Conservation (phyloP, 2,888 invertebrate species). For the Macaria notata region DNA sequence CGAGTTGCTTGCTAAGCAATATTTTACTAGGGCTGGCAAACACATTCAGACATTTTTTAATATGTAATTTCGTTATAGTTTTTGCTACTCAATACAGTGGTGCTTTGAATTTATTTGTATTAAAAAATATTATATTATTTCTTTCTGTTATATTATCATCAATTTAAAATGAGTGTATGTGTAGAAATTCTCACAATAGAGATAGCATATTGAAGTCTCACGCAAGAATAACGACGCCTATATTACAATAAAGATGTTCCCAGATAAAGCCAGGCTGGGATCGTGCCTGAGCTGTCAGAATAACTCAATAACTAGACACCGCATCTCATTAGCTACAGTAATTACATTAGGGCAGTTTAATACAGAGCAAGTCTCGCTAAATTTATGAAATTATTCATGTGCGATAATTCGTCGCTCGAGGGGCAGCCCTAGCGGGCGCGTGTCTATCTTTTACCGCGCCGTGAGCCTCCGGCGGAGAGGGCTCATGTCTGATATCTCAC, state of each 20-base stretch:
- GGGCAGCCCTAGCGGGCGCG: slow-evolving; percentile 65
- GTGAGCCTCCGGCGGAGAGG: slow-evolving; percentile 77
- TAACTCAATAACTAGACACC: slow-evolving; percentile 29
- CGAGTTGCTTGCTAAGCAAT: slow-evolving; percentile 46
- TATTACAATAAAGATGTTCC: slow-evolving; percentile 8
- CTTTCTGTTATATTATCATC: neutral
- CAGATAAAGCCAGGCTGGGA: slow-evolving; percentile 4
- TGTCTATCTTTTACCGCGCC: slow-evolving; percentile 78
- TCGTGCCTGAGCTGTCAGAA: slow-evolving; percentile 14
- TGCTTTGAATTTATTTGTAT: no score
- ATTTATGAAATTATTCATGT: slow-evolving; percentile 51
- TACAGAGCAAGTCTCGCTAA: slow-evolving; percentile 52
- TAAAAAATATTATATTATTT: no score
- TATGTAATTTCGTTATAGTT: no score
- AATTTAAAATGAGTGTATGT: neutral
- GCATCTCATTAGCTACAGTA: slow-evolving; percentile 51
- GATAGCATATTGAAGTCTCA: neutral
- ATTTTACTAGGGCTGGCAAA: slow-evolving; percentile 52
- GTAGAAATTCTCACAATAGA: neutral
- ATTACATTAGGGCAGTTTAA: slow-evolving; percentile 60
- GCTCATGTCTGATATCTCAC: slow-evolving; percentile 67
- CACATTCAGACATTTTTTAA: no score
- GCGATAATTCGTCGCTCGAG: slow-evolving; percentile 55
- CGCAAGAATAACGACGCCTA: neutral
- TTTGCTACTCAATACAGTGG: no score